These are phyloP conservation scores for Graphium colonna DNA, from an alignment of 2,888 invertebrate genomes.

Conservation along the genomic window DNA sequence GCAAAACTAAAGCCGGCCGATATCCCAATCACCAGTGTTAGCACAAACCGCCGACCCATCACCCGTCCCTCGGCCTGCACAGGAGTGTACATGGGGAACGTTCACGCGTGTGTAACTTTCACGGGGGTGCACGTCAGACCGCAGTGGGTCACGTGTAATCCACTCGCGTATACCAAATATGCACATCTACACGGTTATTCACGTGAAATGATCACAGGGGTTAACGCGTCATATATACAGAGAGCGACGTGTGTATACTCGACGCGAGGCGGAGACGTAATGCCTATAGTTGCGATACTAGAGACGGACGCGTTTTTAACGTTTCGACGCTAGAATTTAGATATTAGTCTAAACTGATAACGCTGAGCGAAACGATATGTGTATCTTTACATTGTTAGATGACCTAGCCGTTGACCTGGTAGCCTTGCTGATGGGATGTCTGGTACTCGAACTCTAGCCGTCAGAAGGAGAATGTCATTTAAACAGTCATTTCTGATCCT, in stretches of 20 bases:
- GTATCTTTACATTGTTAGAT: no score
- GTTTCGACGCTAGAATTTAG: no score
- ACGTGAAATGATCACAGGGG: no score
- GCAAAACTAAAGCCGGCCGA: constrained; percentile 89
- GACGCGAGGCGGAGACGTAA: neutral
- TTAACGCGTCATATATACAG: neutral
- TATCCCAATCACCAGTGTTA: constrained; percentile 86
- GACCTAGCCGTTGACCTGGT: no score
- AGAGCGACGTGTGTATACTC: neutral
- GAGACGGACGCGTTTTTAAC: no score
- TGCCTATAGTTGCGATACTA: neutral
- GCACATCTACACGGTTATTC: neutral
- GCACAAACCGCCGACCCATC: constrained; percentile 84
- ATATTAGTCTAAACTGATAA: no score
- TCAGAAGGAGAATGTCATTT: no score
- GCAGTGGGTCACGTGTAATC: neutral
- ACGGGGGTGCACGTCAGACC: neutral
- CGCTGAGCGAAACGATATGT: no score
- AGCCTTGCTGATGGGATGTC: no score
- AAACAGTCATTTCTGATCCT: no score
- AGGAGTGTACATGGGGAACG: constrained; percentile 31
- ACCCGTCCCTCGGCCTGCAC: constrained; percentile 72
- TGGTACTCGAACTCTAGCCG: no score
- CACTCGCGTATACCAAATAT: neutral
- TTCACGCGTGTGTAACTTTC: neutral